Evolutionary conservation across 1,140 invertebrate species (phyloP).

Genomic region (Rhysida immarginata): DNA sequence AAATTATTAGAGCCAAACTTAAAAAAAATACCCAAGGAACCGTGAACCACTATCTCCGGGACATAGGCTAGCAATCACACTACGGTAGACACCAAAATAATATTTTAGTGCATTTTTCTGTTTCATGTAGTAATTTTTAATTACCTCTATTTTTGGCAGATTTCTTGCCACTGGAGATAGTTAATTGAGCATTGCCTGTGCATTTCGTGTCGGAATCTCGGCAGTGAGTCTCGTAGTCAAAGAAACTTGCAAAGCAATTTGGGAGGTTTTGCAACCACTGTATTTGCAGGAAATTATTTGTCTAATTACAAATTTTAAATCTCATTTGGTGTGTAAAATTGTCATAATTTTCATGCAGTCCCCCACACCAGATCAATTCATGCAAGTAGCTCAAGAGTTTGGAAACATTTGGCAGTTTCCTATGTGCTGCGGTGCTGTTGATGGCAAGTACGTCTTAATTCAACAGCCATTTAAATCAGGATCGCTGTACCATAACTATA

Average conservation of each 20-base stretch:
- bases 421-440: conserved; percentile 18
- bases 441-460: conserved; percentile 22
- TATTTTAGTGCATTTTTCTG: background rate
- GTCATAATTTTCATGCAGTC: background rate
- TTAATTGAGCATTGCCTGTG: conserved; percentile 14
- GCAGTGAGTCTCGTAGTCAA: conserved; percentile 13
- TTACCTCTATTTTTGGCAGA: conserved; percentile 8
- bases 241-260: conserved; percentile 17
- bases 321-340: background rate
- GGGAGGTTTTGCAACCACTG: conserved; percentile 13
- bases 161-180: conserved; percentile 19
- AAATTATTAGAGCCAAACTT: conserved; percentile 7
- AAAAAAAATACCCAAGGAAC: conserved; percentile 5
- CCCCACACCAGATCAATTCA: conserved; percentile 10
- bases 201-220: conserved; percentile 17
- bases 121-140: background rate
- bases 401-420: conserved; percentile 19
- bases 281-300: conserved; percentile 6
- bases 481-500: conserved; percentile 20
- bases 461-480: conserved; percentile 15
- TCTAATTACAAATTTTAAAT: background rate
- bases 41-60: conserved; percentile 2
- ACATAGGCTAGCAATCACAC: conserved; percentile 10
- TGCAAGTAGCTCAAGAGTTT: conserved; percentile 13
- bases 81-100: conserved; percentile 6